phyloP scores from a whole-genome alignment of 2,888 invertebrate species.

The Blera fallax region DNA sequence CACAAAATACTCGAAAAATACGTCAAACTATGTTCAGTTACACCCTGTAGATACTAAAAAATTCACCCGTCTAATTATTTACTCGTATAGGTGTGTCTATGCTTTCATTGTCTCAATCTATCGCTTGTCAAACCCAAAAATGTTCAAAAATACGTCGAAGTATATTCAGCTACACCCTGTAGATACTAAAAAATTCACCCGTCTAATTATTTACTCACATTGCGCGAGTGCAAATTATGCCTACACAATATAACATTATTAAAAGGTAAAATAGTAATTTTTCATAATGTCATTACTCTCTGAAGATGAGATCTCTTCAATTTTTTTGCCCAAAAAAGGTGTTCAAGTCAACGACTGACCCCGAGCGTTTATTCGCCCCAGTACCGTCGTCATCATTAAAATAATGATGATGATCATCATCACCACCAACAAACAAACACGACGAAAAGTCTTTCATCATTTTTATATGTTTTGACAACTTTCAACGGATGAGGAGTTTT shows the following conservation, averaged over 20 bases:
- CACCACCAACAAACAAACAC: not conserved
- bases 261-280: conserved; percentile 12
- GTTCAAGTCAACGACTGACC: conserved; percentile 63
- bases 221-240: not conserved
- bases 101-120: too few species aligned
- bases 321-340: not conserved
- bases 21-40: not conserved
- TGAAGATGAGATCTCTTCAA: not conserved
- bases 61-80: not conserved
- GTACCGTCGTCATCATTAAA: conserved; percentile 41
- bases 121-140: too few species aligned
- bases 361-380: conserved; percentile 48
- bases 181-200: not conserved
- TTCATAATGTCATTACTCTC: conserved; percentile 34
- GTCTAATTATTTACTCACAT: conserved; percentile 25
- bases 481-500: not conserved
- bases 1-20: too few species aligned
- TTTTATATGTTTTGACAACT: conserved; percentile 27
- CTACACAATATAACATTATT: conserved; percentile 7
- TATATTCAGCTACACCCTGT: not conserved
- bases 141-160: not conserved
- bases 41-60: not conserved
- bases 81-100: too few species aligned
- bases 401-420: conserved; percentile 13
- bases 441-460: not conserved